These are phyloP conservation scores for Lateolabrax maculatus DNA, from an alignment of 2,797 vertebrate genomes.

Conservation along the genomic window DNA sequence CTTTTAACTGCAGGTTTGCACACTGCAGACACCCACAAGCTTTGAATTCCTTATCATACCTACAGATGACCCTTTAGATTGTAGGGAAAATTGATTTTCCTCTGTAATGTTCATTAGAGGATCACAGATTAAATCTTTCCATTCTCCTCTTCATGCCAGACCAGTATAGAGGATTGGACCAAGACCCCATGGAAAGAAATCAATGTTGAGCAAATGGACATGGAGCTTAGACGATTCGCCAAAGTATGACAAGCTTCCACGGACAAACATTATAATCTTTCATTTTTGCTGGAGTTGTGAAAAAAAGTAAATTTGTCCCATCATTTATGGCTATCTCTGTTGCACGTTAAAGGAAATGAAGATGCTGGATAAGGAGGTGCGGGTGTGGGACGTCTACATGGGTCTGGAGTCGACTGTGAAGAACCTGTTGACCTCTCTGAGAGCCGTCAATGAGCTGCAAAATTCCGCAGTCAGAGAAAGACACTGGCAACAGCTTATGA, in stretches of 20 bases:
- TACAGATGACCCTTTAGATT: background rate
- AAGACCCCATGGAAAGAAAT: constrained; percentile 92
- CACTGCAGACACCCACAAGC: background rate
- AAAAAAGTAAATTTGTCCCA: background rate
- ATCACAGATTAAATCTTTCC: constrained; percentile 11
- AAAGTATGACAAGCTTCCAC: constrained; percentile 76
- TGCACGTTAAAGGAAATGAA: constrained; percentile 82
- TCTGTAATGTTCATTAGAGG: background rate
- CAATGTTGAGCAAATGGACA: constrained; percentile 93
- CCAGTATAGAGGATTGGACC: constrained; percentile 89
- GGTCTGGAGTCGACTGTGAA: constrained; percentile 84
- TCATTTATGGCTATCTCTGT: background rate
- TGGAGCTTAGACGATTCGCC: constrained; percentile 90
- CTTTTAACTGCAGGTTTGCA: background rate
- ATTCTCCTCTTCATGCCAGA: constrained; percentile 69
- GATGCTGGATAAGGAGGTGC: constrained; percentile 86
- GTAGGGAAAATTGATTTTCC: background rate
- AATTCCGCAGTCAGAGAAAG: constrained; percentile 81
- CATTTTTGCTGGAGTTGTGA: background rate
- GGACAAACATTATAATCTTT: background rate
- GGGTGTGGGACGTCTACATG: constrained; percentile 80
- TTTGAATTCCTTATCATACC: background rate
- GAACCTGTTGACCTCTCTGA: constrained; percentile 85
- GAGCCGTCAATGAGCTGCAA: constrained; percentile 87
- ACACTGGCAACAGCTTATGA: constrained; percentile 88